Evolutionary conservation across 2,113 vertebrate genomes (phyloP).

Genomic region (Carettochelys insculpta): DNA sequence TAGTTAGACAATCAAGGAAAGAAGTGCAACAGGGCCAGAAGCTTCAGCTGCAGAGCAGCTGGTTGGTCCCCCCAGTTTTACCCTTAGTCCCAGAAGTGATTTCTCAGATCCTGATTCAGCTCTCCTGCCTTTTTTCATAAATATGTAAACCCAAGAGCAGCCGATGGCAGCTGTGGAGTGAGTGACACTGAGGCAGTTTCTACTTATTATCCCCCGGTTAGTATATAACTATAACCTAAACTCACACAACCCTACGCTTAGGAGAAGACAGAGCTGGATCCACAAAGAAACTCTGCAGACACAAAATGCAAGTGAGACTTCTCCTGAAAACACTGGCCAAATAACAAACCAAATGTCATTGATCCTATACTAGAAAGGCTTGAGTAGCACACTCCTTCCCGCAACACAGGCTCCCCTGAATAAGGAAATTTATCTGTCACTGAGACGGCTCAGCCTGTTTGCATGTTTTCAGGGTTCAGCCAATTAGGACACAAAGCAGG

Average conservation of each 20-base stretch:
- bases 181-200: background rate
- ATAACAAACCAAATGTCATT: background rate
- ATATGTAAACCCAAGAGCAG: background rate
- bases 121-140: background rate
- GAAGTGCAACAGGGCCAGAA: background rate
- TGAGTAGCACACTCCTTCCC: background rate
- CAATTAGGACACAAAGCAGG: slow-evolving; percentile 23
- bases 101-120: background rate
- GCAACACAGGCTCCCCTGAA: slow-evolving; percentile 20
- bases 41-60: background rate
- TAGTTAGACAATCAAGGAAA: background rate
- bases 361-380: background rate
- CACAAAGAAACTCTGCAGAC: background rate
- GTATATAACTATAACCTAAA: background rate
- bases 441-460: background rate
- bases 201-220: background rate
- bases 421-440: background rate
- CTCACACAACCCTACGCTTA: background rate
- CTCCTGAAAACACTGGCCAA: background rate
- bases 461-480: background rate
- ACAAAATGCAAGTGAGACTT: background rate
- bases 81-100: background rate
- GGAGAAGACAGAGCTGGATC: background rate
- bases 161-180: background rate
- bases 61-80: fast-evolving